phyloP scores from a whole-genome alignment of 2,888 invertebrate species.

The Conchocele bisecta region DNA sequence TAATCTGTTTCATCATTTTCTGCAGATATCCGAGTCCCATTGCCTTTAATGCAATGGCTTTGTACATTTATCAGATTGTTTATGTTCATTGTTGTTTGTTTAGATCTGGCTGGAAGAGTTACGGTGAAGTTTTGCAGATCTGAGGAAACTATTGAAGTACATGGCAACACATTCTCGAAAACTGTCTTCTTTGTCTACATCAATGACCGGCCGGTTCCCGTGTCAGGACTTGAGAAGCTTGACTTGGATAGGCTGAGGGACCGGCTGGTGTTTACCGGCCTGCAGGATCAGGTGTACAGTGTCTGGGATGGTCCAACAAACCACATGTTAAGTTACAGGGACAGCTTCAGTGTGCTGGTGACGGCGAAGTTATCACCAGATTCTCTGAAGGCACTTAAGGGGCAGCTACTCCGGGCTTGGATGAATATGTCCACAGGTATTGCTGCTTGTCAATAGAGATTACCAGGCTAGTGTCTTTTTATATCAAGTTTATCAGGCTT shows the following conservation, averaged over 20 bases:
- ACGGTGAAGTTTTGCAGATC: conserved; percentile 48
- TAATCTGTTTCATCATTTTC: too few relatives aligned
- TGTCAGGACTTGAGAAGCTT: conserved; percentile 28
- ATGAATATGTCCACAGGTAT: conserved; percentile 37
- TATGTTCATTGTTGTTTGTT: conserved; percentile 2
- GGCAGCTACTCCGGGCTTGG: conserved; percentile 39
- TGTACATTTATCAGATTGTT: too few relatives aligned
- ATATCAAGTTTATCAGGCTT: too few relatives aligned
- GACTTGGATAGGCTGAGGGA: conserved; percentile 17
- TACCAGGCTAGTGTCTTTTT: too few relatives aligned
- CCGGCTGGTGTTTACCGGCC: conserved; percentile 28
- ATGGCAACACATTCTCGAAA: conserved; percentile 51
- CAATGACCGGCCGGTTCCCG: conserved; percentile 50
- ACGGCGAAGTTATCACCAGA: conserved; percentile 36
- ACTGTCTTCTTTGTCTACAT: conserved; percentile 58
- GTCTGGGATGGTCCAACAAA: conserved; percentile 36
- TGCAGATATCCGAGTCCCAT: too few relatives aligned
- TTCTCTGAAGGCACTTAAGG: conserved; percentile 4
- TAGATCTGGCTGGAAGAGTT: conserved; percentile 26
- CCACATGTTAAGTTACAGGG: conserved; percentile 43
- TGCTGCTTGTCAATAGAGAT: too few relatives aligned
- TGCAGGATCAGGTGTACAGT: conserved; percentile 26
- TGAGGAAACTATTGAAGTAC: conserved; percentile 55
- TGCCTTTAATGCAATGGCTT: too few relatives aligned
- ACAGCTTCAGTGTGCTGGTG: conserved; percentile 55